phyloP scores from a whole-genome alignment of 30 jellyfish, hydroid and myxozoan genomes.

The Aurelia aurita complex sp. Pacific region DNA sequence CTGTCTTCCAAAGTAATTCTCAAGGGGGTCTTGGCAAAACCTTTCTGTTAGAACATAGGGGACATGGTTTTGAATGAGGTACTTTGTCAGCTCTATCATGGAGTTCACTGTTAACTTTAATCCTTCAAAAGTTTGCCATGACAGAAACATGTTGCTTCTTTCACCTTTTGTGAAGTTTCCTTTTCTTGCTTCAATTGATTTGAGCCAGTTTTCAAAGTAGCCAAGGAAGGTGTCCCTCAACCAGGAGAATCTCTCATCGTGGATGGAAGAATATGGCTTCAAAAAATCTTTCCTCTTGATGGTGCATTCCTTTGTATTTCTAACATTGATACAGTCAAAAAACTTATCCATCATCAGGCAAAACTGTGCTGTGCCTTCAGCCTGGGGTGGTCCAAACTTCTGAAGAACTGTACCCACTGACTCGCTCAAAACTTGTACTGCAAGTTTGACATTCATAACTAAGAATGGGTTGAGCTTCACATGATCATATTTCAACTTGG shows the following conservation, averaged over 20 bases:
- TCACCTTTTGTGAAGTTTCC: conserved; percentile 24
- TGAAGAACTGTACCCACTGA: conserved; percentile 41
- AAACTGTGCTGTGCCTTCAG: conserved; percentile 47
- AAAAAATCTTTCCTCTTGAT: conserved; percentile 46
- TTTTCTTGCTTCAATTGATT: conserved; percentile 39
- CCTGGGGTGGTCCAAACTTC: conserved; percentile 53
- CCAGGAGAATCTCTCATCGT: conserved; percentile 58
- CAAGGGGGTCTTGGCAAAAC: conserved; percentile 22
- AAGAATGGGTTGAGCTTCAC: conserved; percentile 35
- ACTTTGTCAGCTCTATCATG: conserved; percentile 18
- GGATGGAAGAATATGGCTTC: conserved; percentile 46
- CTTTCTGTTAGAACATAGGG: conserved; percentile 42
- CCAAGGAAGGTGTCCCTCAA: conserved; percentile 31
- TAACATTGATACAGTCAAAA: conserved; percentile 68
- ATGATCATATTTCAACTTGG: conserved; percentile 43
- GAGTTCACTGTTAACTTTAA: conserved; percentile 43
- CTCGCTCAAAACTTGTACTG: conserved; percentile 48
- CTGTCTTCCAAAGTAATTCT: conserved; percentile 12
- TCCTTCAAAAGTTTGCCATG: conserved; percentile 73
- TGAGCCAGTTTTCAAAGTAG: conserved; percentile 47
- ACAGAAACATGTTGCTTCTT: conserved; percentile 46
- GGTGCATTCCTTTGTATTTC: conserved; percentile 35
- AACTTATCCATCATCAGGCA: conserved; percentile 61
- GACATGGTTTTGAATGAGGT: conserved; percentile 9
- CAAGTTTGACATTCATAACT: conserved; percentile 47